Evolutionary conservation across 2,113 vertebrate species (phyloP).

Genomic region (Diadophis punctatus): DNA sequence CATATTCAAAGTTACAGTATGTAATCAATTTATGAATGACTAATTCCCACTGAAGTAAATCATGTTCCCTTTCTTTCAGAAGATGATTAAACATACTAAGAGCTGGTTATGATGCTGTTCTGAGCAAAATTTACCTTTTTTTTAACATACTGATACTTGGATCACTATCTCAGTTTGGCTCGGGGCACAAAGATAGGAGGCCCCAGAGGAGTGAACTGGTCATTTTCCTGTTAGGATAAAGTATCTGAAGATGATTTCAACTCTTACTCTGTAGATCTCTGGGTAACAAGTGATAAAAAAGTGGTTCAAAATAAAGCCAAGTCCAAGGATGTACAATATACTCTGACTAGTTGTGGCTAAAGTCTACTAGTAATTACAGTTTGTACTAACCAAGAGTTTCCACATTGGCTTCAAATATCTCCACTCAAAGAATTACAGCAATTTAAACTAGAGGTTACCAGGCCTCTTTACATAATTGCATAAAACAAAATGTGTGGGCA

Average conservation of each 20-base stretch:
- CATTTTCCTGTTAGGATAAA: background rate
- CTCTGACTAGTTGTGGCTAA: background rate
- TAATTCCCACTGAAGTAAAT: background rate
- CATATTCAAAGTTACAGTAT: background rate
- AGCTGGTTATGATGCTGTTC: background rate
- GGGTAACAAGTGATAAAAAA: background rate
- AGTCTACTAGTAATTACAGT: background rate
- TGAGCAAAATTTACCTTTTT: background rate
- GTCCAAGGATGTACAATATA: background rate
- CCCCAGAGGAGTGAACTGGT: background rate
- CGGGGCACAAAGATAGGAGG: background rate
- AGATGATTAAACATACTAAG: background rate
- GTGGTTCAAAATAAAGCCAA: background rate
- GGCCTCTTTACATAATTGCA: background rate
- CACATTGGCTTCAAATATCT: background rate
- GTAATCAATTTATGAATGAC: background rate
- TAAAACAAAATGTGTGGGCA: background rate
- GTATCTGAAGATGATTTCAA: background rate
- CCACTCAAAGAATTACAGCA: background rate
- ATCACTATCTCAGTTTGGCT: background rate
- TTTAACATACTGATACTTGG: background rate
- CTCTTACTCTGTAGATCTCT: background rate
- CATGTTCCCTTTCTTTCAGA: background rate
- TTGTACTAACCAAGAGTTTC: background rate
- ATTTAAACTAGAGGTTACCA: background rate